Conservation (phyloP, 1,140 invertebrate genomes). For the Papilio polyxenes region DNA sequence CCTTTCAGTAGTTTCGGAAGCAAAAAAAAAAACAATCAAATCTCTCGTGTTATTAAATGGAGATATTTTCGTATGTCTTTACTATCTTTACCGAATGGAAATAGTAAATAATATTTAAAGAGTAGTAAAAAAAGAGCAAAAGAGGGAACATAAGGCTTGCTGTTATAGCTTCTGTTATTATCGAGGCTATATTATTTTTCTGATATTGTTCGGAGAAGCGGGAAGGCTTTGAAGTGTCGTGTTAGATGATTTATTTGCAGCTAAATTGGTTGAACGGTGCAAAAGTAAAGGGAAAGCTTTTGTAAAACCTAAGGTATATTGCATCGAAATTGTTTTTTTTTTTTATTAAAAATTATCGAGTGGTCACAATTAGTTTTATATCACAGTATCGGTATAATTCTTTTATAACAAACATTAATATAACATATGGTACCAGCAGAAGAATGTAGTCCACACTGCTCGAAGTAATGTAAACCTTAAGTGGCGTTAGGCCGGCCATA, state of each 20-base stretch:
- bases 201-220: slow-evolving; percentile 4
- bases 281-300: not conserved
- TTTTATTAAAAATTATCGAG: not conserved
- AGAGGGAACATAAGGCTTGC: not conserved
- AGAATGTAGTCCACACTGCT: no score
- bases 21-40: no score
- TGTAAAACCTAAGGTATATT: not conserved
- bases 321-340: not conserved
- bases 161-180: not conserved
- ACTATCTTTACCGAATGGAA: not conserved
- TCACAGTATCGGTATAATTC: no score
- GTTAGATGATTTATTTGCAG: slow-evolving; percentile 17
- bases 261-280: slow-evolving; percentile 22
- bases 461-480: no score
- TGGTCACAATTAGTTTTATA: not conserved
- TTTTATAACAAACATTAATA: no score
- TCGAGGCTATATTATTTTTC: slow-evolving; percentile 2
- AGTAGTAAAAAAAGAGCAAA: not conserved
- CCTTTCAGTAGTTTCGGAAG: no score
- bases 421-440: no score
- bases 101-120: not conserved
- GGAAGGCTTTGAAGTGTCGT: slow-evolving; percentile 18
- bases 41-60: no score
- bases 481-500: no score
- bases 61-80: not conserved